Percentiles rank a stretch among this genome's conserved stretches.
phyloP scores from a whole-genome alignment of 1,140 invertebrate genomes.

The Nephila pilipes region DNA sequence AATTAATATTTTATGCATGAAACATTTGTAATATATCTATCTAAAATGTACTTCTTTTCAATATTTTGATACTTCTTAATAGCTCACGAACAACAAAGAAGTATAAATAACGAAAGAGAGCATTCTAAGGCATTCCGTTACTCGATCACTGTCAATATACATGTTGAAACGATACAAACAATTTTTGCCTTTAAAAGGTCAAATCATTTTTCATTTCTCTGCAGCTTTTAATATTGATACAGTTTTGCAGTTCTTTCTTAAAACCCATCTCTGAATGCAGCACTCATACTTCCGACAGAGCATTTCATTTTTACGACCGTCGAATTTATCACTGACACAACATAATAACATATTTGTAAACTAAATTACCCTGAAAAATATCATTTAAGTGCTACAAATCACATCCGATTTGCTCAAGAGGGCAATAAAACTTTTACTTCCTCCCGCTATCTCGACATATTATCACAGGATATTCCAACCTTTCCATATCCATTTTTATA shows the following conservation, averaged over 20 bases:
- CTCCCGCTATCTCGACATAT: conserved; percentile 32
- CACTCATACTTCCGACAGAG: neutral
- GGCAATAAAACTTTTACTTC: conserved; percentile 67
- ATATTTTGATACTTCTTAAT: no score
- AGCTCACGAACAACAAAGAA: no score
- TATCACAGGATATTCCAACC: conserved; percentile 48
- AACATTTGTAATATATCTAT: no score
- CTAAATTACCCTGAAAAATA: conserved; percentile 67
- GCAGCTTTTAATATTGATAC: conserved; percentile 23
- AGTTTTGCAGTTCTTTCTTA: neutral
- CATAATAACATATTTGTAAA: conserved; percentile 71
- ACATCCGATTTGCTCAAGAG: conserved; percentile 56
- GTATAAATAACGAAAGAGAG: no score
- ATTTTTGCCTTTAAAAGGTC: no score
- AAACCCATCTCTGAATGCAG: neutral
- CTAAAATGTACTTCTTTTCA: no score
- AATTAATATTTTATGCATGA: no score
- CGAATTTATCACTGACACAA: conserved; percentile 59
- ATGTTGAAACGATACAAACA: no score
- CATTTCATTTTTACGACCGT: conserved; percentile 46
- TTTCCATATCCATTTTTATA: conserved; percentile 65
- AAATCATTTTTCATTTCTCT: neutral
- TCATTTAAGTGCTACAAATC: conserved; percentile 66
- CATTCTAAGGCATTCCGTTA: no score
- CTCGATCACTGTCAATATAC: no score